These are phyloP conservation scores for Dilophus febrilis DNA, from an alignment of 2,888 invertebrate genomes.

Conservation along the genomic window DNA sequence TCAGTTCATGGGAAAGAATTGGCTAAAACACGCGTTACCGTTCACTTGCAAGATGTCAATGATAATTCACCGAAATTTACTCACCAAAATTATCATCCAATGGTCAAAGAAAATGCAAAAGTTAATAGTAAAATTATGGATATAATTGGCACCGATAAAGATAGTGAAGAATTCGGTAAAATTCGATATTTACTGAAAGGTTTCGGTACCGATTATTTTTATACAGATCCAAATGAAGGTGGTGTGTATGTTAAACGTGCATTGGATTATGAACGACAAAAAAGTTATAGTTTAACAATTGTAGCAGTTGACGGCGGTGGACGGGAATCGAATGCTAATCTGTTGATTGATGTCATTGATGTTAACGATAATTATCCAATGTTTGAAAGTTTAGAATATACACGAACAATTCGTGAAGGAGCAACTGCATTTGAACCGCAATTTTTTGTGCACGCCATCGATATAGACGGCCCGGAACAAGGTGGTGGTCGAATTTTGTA, in stretches of 20 bases:
- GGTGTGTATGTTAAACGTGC: slow-evolving; percentile 44
- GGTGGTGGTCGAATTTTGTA: slow-evolving; percentile 52
- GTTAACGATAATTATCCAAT: slow-evolving; percentile 61
- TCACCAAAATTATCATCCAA: slow-evolving; percentile 42
- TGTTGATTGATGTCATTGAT: slow-evolving; percentile 53
- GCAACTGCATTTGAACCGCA: slow-evolving; percentile 62
- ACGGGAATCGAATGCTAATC: slow-evolving; percentile 47
- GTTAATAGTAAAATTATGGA: slow-evolving; percentile 44
- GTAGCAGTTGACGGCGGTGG: slow-evolving; percentile 72
- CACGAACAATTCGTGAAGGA: slow-evolving; percentile 59
- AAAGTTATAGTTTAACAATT: slow-evolving; percentile 60
- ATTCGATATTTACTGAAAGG: slow-evolving; percentile 59
- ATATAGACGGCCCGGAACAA: slow-evolving; percentile 54
- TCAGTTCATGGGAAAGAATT: slow-evolving; percentile 36
- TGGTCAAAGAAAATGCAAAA: slow-evolving; percentile 46
- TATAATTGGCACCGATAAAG: slow-evolving; percentile 50
- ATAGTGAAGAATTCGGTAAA: slow-evolving; percentile 53
- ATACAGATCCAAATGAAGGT: slow-evolving; percentile 46
- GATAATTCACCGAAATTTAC: slow-evolving; percentile 61
- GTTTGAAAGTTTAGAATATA: slow-evolving; percentile 53
- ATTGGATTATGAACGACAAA: slow-evolving; percentile 65
- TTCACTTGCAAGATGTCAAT: slow-evolving; percentile 56
- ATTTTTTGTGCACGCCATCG: slow-evolving; percentile 59
- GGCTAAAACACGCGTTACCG: slow-evolving; percentile 41
- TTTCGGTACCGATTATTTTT: slow-evolving; percentile 61